Base-by-base conservation (phyloP, 2,888 invertebrate species). In the Amphiduros pacificus region DNA sequence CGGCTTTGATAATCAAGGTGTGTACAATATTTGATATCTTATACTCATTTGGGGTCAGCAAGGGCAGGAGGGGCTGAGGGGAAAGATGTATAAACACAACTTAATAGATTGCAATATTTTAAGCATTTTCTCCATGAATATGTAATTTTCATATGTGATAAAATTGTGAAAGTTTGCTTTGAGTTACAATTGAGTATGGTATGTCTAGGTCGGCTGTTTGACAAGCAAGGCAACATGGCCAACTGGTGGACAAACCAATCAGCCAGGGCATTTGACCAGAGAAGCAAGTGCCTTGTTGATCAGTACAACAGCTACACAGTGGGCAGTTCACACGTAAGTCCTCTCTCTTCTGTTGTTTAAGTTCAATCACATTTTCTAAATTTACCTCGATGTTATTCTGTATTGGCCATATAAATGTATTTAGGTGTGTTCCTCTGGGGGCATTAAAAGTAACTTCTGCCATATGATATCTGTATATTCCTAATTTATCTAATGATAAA, bases 251-350 rank as follows among this genome's bases (percentile, higher is more conserved):
- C 74, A 28, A 71, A 73, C 49, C 69, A 64, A 5, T 76, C 77
- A 0, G 64, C 76, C 1, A 63, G 65, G n/a, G 69, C 65, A 29
- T 80, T 80, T 62, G 66, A 75, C 48, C 60, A 75, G 44, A 64
- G 73, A 24, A 72, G 77, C 2, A 55, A 79, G 52, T 80, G 80
- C 62, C 72, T 80, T 69, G 65, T 75, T 5, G 71, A 81, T 50
- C 98, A 99, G 82, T 99, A 99, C 81, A 87, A 90, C 55, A 20
- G 44, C 27, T 58, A 28, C 36, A 50, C 29, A 17, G 36, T 58
- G 6, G 58, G 58, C 6, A 36, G 36, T 17, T 48, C n/a, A 24
- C 22, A 50, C 26, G 58, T 58, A 36, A 51, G 58, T 32, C 26
- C n/a, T 14, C n/a, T n/a, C n/a, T n/a, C n/a, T n/a, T n/a, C n/a